Percentiles rank a stretch among this genome's conserved stretches.
Conservation (phyloP, 2,888 invertebrate genomes). For the Miltochrista miniata region DNA sequence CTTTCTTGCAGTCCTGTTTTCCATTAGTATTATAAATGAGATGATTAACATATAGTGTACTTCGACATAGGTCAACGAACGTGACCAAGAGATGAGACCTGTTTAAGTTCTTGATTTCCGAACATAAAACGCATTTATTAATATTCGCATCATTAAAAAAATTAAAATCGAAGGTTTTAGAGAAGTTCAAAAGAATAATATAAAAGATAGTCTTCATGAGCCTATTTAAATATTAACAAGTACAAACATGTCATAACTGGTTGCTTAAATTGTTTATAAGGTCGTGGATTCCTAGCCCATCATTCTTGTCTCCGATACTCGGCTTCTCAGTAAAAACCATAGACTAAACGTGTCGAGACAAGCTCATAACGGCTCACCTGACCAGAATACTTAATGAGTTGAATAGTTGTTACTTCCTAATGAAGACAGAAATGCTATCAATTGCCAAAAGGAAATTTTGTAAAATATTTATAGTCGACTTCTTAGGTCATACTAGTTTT, state of each 20-base stretch:
- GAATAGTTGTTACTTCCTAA: conserved; percentile 29
- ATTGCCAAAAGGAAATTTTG: conserved; percentile 9
- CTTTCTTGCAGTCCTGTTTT: too few species aligned
- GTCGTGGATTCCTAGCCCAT: conserved; percentile 17
- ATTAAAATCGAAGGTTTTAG: too few species aligned
- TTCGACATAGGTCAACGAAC: too few species aligned
- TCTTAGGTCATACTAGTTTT: conserved; percentile 8
- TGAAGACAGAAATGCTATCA: conserved; percentile 27
- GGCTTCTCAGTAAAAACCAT: conserved; percentile 23
- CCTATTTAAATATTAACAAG: too few species aligned
- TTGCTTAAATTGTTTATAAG: conserved; percentile 9
- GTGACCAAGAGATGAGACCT: too few species aligned
- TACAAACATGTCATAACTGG: conserved; percentile 2
- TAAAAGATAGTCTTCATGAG: too few species aligned
- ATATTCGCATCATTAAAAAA: too few species aligned
- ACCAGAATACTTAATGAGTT: conserved; percentile 29
- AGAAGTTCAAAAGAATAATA: too few species aligned
- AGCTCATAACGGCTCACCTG: conserved; percentile 30
- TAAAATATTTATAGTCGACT: conserved; percentile 8
- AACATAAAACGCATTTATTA: neutral
- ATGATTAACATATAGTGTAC: too few species aligned
- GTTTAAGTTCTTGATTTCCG: too few species aligned
- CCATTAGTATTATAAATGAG: too few species aligned
- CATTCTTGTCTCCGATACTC: conserved; percentile 23
- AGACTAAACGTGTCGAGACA: conserved; percentile 34